Percentiles rank a stretch among this genome's conserved stretches.
phyloP scores from a whole-genome alignment of 2,888 invertebrate species.

The Standfussiana lucernea region DNA sequence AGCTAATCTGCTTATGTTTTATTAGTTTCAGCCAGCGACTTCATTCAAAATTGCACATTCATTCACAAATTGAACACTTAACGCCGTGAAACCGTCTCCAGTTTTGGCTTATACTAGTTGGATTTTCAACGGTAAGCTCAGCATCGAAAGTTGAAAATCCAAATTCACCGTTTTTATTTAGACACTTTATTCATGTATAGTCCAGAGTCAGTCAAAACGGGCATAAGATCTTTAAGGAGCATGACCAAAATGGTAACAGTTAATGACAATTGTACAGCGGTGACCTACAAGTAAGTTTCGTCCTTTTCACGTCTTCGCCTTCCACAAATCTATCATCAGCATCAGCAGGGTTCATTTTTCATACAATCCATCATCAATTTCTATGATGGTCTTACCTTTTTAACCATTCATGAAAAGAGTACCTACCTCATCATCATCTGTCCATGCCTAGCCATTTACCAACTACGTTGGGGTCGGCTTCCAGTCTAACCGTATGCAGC shows the following conservation, averaged over 20 bases:
- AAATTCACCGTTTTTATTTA: background rate
- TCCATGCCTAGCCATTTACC: background rate
- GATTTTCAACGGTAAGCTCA: background rate
- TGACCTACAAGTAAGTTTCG: background rate
- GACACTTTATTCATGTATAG: background rate
- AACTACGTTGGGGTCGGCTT: background rate
- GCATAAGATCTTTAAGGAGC: background rate
- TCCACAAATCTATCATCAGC: background rate
- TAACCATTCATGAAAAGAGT: background rate
- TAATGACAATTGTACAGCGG: background rate
- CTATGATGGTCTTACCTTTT: background rate
- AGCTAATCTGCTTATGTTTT: conserved; percentile 28
- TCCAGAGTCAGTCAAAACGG: background rate
- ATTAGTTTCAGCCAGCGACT: background rate
- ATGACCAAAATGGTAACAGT: background rate
- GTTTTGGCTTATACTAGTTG: background rate
- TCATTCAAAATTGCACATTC: background rate
- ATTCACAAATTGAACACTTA: background rate
- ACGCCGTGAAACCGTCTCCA: background rate
- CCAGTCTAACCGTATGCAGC: background rate
- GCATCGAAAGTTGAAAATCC: background rate
- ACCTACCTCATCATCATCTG: background rate
- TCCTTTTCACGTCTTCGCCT: background rate
- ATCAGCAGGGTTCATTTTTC: background rate
- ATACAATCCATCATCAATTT: background rate